phyloP scores from a whole-genome alignment of 2,797 vertebrate genomes.

The Phaenicophaeus curvirostris region DNA sequence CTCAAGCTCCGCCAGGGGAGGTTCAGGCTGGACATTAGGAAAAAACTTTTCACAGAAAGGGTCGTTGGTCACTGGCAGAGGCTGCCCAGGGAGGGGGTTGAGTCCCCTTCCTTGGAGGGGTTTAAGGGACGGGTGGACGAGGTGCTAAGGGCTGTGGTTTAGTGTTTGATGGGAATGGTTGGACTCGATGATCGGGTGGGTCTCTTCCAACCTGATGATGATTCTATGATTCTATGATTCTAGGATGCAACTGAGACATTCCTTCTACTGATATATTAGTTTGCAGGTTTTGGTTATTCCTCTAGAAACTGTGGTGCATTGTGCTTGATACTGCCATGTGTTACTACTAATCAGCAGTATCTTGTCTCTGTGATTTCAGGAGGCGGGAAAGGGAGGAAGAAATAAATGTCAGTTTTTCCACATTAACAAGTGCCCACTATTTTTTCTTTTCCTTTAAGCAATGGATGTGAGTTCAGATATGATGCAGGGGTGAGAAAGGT shows the following conservation, averaged over 20 bases:
- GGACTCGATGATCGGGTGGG: too few relatives aligned
- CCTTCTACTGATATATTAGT: background rate
- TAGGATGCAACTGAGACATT: background rate
- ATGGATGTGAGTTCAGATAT: background rate
- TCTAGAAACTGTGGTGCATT: background rate
- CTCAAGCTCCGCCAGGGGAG: too few relatives aligned
- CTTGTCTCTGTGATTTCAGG: background rate
- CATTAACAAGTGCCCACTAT: background rate
- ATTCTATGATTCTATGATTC: too few relatives aligned
- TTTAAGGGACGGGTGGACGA: too few relatives aligned
- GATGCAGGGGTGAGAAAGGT: background rate
- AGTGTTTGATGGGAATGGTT: too few relatives aligned
- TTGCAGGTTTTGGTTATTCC: background rate
- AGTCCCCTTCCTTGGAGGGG: too few relatives aligned
- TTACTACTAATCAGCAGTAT: background rate
- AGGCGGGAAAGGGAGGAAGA: background rate
- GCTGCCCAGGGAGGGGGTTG: too few relatives aligned
- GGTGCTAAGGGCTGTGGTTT: too few relatives aligned
- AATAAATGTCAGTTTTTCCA: background rate
- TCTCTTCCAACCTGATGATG: too few relatives aligned
- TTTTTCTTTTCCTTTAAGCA: background rate
- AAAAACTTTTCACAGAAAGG: too few relatives aligned
- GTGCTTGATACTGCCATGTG: background rate
- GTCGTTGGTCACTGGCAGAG: too few relatives aligned
- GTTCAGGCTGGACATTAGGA: too few relatives aligned